Evolutionary conservation across 2,113 vertebrate species (phyloP), one percentile per base, ranked within the genome.

Genomic region (Sturnus vulgaris): DNA sequence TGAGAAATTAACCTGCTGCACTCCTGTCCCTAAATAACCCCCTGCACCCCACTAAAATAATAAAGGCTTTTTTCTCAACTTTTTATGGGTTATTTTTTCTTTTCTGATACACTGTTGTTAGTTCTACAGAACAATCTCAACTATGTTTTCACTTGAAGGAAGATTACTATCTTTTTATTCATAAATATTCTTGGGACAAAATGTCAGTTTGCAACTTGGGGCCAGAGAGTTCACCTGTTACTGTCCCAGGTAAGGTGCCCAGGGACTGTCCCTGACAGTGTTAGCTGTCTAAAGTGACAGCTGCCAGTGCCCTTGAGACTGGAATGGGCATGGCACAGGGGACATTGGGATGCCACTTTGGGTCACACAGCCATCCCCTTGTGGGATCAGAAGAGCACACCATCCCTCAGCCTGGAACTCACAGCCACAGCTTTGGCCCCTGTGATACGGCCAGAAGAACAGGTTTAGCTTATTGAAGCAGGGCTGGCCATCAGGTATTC

Each of bases 341-440:
- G 39, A 64, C 40, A 23, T 10, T 1, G 2, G 27, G 16, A 39
- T 56, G 21, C 3, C 8, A 40, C 30, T 47, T 35, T 3, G 2
- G 15, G 47, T 56, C 44, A 55, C 12, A 2, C 3, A 4, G 42
- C 2, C 28, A 40, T 28, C 15, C 14, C 12, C 27, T 30, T 55
- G 11, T 39, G 20, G 25, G 12, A 27, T 12, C 4, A 59, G 25
- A 15, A 46, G 14, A 68, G 23, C 18, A 52, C 30, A 28, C 7
- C 0, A 0, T 63, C 5, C 18, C 3, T 5, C 11, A 64, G 11
- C 13, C 13, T 4, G 3, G 39, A 31, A 7, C 24, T 86, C 42
- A 15, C 3, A 4, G 59, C 7, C 27, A 44, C 17, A 64, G 33
- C 40, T 16, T 70, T 19, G 37, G 37, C 4, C 5, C 8, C 37